These are phyloP conservation scores for Agriopis marginaria DNA, from an alignment of 2,888 invertebrate species.

Conservation along the genomic window DNA sequence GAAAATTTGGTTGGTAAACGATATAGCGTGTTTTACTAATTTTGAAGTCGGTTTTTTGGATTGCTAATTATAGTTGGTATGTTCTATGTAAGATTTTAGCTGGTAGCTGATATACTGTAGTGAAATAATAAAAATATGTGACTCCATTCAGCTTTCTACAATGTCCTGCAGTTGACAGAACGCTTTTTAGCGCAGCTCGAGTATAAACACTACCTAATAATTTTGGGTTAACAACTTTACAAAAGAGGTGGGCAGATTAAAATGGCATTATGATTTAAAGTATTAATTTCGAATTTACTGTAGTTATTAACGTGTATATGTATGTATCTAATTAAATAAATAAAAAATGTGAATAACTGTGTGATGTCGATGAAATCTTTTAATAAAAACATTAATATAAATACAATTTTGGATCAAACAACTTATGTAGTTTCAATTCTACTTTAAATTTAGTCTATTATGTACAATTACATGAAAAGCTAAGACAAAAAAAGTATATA, in stretches of 20 bases:
- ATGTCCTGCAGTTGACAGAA: too few relatives aligned
- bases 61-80: too few relatives aligned
- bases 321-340: constrained; percentile 51
- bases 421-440: constrained; percentile 53
- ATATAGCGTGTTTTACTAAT: too few relatives aligned
- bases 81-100: too few relatives aligned
- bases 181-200: too few relatives aligned
- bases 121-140: too few relatives aligned
- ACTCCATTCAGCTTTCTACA: too few relatives aligned
- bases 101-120: too few relatives aligned
- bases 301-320: constrained; percentile 72
- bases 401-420: constrained; percentile 82
- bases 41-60: too few relatives aligned
- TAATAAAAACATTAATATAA: constrained; percentile 75
- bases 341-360: constrained; percentile 79
- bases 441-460: neutral
- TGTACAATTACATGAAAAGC: neutral
- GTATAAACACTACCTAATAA: too few relatives aligned
- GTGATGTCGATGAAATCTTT: constrained; percentile 80
- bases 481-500: neutral
- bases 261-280: constrained; percentile 41
- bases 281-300: constrained; percentile 81
- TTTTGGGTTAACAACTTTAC: too few relatives aligned
- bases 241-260: neutral
- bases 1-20: too few relatives aligned